These are phyloP conservation scores for Staurois parvus DNA, from an alignment of 2,797 vertebrate genomes.

Conservation along the genomic window DNA sequence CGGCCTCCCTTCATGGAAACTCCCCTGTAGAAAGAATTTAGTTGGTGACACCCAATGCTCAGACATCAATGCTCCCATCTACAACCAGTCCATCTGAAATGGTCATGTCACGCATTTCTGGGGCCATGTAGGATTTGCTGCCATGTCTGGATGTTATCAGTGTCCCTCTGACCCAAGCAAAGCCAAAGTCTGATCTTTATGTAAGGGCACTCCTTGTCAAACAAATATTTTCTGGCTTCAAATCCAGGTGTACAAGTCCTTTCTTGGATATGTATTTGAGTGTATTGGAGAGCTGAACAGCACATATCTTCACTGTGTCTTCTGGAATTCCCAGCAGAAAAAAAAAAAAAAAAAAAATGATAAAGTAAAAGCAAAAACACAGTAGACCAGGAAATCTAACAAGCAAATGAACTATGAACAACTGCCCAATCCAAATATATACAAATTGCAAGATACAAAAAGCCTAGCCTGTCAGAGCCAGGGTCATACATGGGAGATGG, in stretches of 20 bases:
- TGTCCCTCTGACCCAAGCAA: not conserved
- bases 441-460: too few species aligned
- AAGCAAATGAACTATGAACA: too few species aligned
- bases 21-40: not conserved
- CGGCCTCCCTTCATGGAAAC: not conserved
- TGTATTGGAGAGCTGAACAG: not conserved
- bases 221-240: conserved; percentile 13
- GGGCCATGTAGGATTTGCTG: not conserved
- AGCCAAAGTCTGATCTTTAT: not conserved
- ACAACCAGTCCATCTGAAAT: not conserved
- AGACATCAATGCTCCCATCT: not conserved
- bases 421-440: too few species aligned
- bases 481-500: too few species aligned
- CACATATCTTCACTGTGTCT: not conserved
- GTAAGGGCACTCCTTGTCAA: not conserved
- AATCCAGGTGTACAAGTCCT: not conserved
- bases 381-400: too few species aligned
- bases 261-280: not conserved
- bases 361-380: too few species aligned
- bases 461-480: too few species aligned
- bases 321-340: not conserved
- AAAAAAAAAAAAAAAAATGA: not conserved
- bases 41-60: not conserved
- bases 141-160: not conserved
- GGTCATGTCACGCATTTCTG: not conserved